Evolutionary conservation across 2,113 vertebrate species (phyloP).

Genomic region (Axis porcinus): DNA sequence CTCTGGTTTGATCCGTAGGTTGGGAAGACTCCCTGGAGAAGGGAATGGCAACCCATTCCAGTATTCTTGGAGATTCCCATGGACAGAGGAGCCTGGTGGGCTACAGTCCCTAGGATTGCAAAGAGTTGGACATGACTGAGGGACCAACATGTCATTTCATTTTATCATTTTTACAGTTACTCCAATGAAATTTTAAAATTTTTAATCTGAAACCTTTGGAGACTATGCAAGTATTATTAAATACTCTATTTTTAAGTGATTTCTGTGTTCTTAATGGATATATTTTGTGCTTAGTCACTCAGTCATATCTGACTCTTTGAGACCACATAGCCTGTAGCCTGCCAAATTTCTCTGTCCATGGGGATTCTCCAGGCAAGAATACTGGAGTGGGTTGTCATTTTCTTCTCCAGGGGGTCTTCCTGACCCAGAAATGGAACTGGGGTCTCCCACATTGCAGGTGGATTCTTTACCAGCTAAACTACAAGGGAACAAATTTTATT

Average conservation of each 20-base stretch:
- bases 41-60: neutral
- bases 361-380: neutral
- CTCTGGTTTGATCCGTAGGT: neutral
- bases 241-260: neutral
- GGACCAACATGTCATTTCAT: neutral
- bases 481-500: neutral
- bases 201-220: neutral
- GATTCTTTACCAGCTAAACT: neutral
- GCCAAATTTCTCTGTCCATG: neutral
- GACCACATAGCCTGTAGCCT: neutral
- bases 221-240: neutral
- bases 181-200: neutral
- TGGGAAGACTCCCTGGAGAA: neutral
- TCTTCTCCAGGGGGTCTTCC: neutral
- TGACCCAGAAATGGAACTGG: neutral
- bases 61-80: neutral
- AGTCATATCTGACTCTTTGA: neutral
- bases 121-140: neutral
- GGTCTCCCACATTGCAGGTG: accelerated
- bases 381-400: neutral
- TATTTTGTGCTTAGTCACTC: neutral
- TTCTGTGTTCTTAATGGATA: neutral
- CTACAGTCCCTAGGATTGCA: neutral
- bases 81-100: neutral
- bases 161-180: neutral